phyloP scores from a whole-genome alignment of 53 echinoderm and acorn worm genomes.

The Arbacia lixula region DNA sequence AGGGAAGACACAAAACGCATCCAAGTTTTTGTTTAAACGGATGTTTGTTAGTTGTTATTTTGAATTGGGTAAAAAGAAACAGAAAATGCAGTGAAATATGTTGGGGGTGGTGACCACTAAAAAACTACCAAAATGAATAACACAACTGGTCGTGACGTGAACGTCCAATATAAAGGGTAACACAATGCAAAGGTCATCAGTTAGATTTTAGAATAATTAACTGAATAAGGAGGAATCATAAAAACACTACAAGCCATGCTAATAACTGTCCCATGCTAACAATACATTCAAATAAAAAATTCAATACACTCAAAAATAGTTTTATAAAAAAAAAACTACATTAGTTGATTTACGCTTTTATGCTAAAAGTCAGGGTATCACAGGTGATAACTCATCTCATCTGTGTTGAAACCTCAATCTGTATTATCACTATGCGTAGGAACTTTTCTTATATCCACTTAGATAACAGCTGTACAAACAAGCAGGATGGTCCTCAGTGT shows the following conservation, averaged over 20 bases:
- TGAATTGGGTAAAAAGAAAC: slow-evolving; percentile 40
- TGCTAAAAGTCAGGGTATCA: no score
- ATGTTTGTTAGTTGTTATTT: slow-evolving; percentile 11
- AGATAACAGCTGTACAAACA: no score
- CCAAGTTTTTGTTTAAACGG: no score
- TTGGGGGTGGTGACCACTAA: slow-evolving; percentile 8
- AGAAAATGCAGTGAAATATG: slow-evolving; percentile 53
- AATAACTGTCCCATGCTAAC: background rate
- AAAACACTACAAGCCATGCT: slow-evolving; percentile 17
- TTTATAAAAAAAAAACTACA: no score
- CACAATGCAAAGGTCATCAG: slow-evolving; percentile 20
- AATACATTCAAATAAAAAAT: slow-evolving; percentile 12
- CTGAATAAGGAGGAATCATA: slow-evolving; percentile 15
- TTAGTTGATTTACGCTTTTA: no score
- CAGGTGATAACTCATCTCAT: no score
- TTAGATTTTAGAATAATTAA: background rate
- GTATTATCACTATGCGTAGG: no score
- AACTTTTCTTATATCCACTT: no score
- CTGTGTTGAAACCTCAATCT: no score
- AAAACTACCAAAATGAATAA: slow-evolving; percentile 10
- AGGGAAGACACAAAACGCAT: no score
- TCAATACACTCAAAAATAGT: no score
- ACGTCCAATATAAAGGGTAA: slow-evolving; percentile 15
- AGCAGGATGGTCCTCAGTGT: no score
- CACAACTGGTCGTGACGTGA: slow-evolving; percentile 12